Base-by-base conservation (phyloP, 2,113 vertebrate genomes). In the Calidris pugnax region DNA sequence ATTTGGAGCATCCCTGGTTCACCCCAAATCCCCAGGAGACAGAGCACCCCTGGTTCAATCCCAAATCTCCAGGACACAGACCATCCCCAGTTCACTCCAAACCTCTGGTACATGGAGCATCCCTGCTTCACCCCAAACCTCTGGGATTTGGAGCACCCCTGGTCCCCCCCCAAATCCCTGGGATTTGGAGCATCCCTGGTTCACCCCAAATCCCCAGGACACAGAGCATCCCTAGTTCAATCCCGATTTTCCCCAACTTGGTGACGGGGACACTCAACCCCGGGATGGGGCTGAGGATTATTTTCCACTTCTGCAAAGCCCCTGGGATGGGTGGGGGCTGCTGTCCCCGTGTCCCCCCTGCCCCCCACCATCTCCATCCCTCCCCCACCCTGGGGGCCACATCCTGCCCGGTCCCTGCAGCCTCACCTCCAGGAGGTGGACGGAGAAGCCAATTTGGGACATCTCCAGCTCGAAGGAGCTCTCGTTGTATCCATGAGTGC, bases 381-480 rank as follows among this genome's bases (percentile, higher is more conserved):
- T 21, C 19, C 22, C n/a, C 19, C 45, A n/a, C 19, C 45, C 43
- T 17, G 17, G 0, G 68, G 68, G 33, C 24, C 8, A 1, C 3
- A 19, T 39, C 55, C 63, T 10, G 55, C 68, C 30, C 17, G 2
- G 3, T 27, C 30, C 50, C 35, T 2, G 64, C 32, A 30, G 35
- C 56, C 98, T 98, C 93, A 99, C 99, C 98, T 99, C 98, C 57
- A 99, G 96, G 30, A 55, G 97, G 88, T 99, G 99, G 16, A 98
- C 95, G 63, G 99, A 99, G 94, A 99, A 99, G 64, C 99, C 99
- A 3, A 99, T 98, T 98, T 99, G 99, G 53, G 99, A 99, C 99
- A 99, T 99, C 98, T 99, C 99, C 98, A 99, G 98, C 85, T 99
- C 98, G 51, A 99, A 99, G 11, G 99, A 98, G 94, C 99, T 99